Evolutionary conservation across 2,113 vertebrate genomes (phyloP).

Genomic region (Nansenia antarctica): DNA sequence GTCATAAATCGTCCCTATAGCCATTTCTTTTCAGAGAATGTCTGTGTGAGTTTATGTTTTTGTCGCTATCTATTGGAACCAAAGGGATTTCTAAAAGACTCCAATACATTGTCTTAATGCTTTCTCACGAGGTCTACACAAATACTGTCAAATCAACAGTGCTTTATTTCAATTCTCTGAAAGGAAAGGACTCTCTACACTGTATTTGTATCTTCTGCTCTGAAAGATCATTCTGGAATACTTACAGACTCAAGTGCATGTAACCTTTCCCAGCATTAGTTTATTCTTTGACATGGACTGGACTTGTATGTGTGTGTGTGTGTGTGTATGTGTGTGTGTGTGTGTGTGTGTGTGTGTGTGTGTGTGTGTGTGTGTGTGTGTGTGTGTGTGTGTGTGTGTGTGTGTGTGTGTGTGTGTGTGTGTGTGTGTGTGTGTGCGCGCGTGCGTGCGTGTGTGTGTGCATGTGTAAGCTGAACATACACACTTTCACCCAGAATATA

Average conservation of each 20-base stretch:
- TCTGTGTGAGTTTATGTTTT: neutral
- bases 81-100: neutral
- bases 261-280: neutral
- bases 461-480: too few species aligned
- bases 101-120: neutral
- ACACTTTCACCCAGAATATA: too few species aligned
- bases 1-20: neutral
- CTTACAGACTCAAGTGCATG: neutral
- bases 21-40: neutral
- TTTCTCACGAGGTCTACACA: neutral
- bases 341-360: neutral
- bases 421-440: too few species aligned
- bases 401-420: too few species aligned
- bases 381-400: neutral
- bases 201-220: neutral
- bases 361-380: neutral
- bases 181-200: neutral
- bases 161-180: neutral
- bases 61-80: neutral
- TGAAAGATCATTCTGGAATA: neutral
- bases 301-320: neutral
- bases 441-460: too few species aligned
- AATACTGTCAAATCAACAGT: neutral
- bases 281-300: too few species aligned
- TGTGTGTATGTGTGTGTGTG: neutral